Base-by-base conservation (phyloP, 2,797 vertebrate species). In the Falco rusticolus region DNA sequence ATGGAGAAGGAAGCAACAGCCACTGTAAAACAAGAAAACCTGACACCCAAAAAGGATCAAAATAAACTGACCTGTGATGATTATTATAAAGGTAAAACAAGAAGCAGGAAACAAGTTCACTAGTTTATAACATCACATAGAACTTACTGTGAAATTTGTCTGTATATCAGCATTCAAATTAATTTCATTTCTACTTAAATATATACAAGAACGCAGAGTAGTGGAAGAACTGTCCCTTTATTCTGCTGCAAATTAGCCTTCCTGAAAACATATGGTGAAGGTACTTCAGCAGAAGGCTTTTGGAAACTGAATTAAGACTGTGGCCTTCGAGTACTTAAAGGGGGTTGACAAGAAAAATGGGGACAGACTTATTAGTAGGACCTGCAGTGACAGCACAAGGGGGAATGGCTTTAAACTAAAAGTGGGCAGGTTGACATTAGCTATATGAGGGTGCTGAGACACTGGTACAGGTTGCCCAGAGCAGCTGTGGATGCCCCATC, bases 171-270 rank as follows among this genome's bases (percentile, higher is more conserved):
- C n/a, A 5, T 7, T 16, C n/a, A 48, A 21, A 72, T 31, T 3
- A 90, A 13, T 2, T 50, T 9, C 4, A 25, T 3, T 74, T 13
- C 47, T 29, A 8, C 20, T 72, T 16, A 14, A 84, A 60, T 3
- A 13, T 0, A 7, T 1, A 24, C 0, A 29, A 54, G 26, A 34
- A 65, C 0, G 21, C 37, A 14, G 1, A 79, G 9, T 3, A 33
- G 19, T 1, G 11, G 26, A 76, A 29, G 41, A 50, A 2, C 10
- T 11, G 2, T 9, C 48, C 61, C 28, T 60, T 45, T 60, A 1
- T 7, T 43, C 71, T 5, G 11, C 1, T 13, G 22, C 54, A 50
- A 66, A 63, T n/a, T 1, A 10, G 10, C 54, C 45, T n/a, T 48
- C 65, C 54, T 50, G 24, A 19, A 31, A 80, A 18, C 50, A 45